phyloP scores from a whole-genome alignment of 1,140 invertebrate species.

The Anastrepha ludens region DNA sequence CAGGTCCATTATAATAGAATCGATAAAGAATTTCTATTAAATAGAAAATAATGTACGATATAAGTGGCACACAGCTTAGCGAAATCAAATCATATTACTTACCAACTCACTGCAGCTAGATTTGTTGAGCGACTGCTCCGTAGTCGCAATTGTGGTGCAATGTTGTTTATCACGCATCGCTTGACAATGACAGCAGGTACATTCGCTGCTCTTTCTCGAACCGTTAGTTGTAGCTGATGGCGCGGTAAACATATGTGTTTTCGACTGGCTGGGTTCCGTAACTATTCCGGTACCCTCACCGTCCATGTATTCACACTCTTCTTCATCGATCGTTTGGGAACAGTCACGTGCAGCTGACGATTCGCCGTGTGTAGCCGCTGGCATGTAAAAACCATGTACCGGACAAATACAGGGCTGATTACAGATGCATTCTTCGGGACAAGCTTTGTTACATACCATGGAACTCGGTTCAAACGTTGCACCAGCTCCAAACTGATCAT shows the following conservation, averaged over 20 bases:
- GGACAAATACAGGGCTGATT: conserved; percentile 35
- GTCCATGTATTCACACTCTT: conserved; percentile 24
- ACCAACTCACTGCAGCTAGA: conserved; percentile 65
- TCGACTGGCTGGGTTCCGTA: conserved; percentile 13
- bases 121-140: conserved; percentile 60
- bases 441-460: background rate
- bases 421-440: conserved; percentile 11
- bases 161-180: conserved; percentile 63
- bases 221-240: conserved; percentile 12
- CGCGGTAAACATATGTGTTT: background rate
- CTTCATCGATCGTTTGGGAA: background rate
- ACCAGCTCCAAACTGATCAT: background rate
- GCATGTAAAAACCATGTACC: background rate
- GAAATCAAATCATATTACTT: background rate
- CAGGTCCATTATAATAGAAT: conserved; percentile 68
- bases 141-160: conserved; percentile 62
- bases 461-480: background rate
- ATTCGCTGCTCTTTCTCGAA: conserved; percentile 26
- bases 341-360: background rate
- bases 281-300: background rate
- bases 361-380: background rate
- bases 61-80: background rate
- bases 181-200: conserved; percentile 64
- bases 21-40: conserved; percentile 69
- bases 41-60: background rate